Percentiles rank a stretch among this genome's conserved stretches.
Conservation (phyloP, 1,140 invertebrate species). For the Drosophila malerkotliana region DNA sequence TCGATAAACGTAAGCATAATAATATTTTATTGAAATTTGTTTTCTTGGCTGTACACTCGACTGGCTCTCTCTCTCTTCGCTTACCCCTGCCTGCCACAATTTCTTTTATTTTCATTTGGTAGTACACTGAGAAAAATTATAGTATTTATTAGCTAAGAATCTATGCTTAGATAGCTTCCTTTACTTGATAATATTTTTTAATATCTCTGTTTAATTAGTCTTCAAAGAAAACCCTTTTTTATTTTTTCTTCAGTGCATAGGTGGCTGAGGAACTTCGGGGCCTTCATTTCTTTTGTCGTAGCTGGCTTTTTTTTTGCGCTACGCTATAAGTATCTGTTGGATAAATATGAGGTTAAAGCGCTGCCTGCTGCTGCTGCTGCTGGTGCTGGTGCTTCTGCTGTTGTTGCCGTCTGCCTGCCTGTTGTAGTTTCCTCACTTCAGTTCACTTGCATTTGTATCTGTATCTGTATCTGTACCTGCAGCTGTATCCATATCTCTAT, state of each 20-base stretch:
- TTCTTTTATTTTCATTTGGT: conserved; percentile 31
- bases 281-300: conserved; percentile 64
- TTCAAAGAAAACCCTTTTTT: too few species aligned
- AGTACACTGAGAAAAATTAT: conserved; percentile 14
- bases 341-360: conserved; percentile 84
- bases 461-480: conserved; percentile 41
- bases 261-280: conserved; percentile 15
- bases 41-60: conserved; percentile 62
- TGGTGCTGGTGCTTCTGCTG: too few species aligned
- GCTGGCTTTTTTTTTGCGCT: conserved; percentile 53
- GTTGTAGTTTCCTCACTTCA: conserved; percentile 47
- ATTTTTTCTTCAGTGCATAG: conserved; percentile 2
- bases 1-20: conserved; percentile 82
- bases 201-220: background rate
- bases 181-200: background rate
- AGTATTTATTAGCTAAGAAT: accelerated
- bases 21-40: conserved; percentile 83
- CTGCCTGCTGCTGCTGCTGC: conserved; percentile 66
- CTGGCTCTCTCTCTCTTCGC: conserved; percentile 19
- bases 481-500: conserved; percentile 40
- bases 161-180: too few species aligned
- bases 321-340: conserved; percentile 81
- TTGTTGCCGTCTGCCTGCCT: conserved; percentile 29
- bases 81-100: conserved; percentile 2
- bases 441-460: conserved; percentile 57